phyloP scores from a whole-genome alignment of 2,113 vertebrate genomes.

The Entomyzon cyanotis region DNA sequence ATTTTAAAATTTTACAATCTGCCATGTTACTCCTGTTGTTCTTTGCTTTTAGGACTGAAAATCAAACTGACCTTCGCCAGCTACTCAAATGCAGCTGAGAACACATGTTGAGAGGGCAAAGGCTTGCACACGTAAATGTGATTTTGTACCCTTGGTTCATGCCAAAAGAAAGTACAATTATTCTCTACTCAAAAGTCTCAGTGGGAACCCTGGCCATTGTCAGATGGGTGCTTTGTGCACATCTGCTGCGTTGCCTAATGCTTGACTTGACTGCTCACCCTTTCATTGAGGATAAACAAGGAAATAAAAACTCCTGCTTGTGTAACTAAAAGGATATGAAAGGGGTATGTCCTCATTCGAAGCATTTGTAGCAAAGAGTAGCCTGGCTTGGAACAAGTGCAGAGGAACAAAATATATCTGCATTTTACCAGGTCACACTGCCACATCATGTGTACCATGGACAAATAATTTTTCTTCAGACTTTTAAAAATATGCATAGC shows the following conservation, averaged over 20 bases:
- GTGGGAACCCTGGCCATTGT: constrained; percentile 67
- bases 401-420: neutral
- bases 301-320: constrained; percentile 60
- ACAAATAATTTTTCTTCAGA: neutral
- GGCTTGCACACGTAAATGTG: constrained; percentile 69
- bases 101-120: constrained; percentile 58
- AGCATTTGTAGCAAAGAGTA: neutral
- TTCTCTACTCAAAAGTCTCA: constrained; percentile 64
- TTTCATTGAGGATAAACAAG: constrained; percentile 63
- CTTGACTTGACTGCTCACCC: constrained; percentile 71
- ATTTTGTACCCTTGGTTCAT: constrained; percentile 60
- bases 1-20: neutral
- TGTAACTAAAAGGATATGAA: constrained; percentile 68
- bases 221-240: constrained; percentile 70
- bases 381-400: neutral
- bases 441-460: neutral
- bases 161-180: constrained; percentile 65
- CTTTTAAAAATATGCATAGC: neutral
- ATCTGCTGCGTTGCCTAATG: constrained; percentile 68
- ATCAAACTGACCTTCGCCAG: neutral
- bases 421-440: neutral
- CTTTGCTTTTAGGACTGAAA: constrained; percentile 20
- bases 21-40: neutral
- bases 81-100: constrained; percentile 13
- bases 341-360: neutral